Conservation (phyloP, 2,888 invertebrate species). For the Harpagoxenus sublaevis region DNA sequence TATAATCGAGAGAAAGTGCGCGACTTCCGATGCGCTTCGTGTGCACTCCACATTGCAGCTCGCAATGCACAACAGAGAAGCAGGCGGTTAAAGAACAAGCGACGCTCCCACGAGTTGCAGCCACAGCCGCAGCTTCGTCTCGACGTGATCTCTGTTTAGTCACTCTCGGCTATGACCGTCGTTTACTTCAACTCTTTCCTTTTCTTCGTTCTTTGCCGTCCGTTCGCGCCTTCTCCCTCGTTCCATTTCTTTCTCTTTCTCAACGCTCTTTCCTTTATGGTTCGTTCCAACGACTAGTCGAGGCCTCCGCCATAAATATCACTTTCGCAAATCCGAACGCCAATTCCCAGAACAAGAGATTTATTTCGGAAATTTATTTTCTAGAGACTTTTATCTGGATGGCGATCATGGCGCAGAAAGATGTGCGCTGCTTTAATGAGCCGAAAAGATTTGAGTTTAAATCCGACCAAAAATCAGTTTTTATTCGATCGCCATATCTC, state of each 20-base stretch:
- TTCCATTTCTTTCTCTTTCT: not conserved
- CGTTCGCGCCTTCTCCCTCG: not conserved
- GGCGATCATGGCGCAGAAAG: too few species aligned
- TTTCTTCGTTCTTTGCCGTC: not conserved
- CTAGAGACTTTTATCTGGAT: not conserved
- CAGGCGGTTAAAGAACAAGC: conserved; percentile 17
- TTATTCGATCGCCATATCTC: too few species aligned
- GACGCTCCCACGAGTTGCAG: conserved; percentile 53
- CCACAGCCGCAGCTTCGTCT: conserved; percentile 48
- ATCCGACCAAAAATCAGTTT: too few species aligned
- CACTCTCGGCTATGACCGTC: conserved; percentile 33
- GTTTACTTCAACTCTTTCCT: conserved; percentile 29
- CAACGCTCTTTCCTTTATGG: not conserved
- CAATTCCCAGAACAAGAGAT: not conserved
- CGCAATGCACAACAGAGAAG: not conserved
- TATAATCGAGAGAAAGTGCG: conserved; percentile 42
- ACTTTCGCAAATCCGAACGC: conserved; percentile 2
- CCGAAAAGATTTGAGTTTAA: too few species aligned
- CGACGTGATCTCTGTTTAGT: conserved; percentile 56
- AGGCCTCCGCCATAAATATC: conserved; percentile 16
- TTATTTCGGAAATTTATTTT: conserved; percentile 1
- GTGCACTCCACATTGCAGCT: not conserved
- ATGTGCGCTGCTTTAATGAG: too few species aligned
- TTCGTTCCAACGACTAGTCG: conserved; percentile 7
- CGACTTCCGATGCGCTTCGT: conserved; percentile 31